Percentiles rank a stretch among this genome's conserved stretches.
Evolutionary conservation across 2,888 invertebrate species (phyloP).

Genomic region (Lasioglossum leucozonium): DNA sequence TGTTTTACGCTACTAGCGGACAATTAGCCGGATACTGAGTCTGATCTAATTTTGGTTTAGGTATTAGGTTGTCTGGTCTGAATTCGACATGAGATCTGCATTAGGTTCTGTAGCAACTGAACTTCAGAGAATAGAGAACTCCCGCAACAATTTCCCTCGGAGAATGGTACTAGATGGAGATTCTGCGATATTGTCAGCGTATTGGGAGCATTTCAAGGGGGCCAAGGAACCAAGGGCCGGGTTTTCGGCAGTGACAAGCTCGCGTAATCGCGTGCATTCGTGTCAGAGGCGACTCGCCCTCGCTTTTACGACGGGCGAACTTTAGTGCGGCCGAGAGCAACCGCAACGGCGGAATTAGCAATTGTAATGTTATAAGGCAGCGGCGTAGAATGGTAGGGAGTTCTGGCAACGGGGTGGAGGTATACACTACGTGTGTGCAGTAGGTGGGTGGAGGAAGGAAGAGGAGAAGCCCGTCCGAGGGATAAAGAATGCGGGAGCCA

Average conservation of each 20-base stretch:
- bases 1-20: not conserved
- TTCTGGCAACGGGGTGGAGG: constrained; percentile 31
- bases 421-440: not conserved
- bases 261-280: constrained; percentile 62
- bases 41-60: no score
- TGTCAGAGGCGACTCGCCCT: constrained; percentile 75
- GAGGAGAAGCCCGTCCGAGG: constrained; percentile 61
- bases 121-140: no score
- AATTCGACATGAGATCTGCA: no score
- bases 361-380: constrained; percentile 83
- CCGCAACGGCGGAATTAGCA: constrained; percentile 82
- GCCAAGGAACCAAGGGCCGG: constrained; percentile 24
- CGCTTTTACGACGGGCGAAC: constrained; percentile 81
- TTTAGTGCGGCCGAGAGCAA: constrained; percentile 78
- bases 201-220: not conserved
- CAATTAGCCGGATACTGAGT: not conserved
- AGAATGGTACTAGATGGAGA: not conserved
- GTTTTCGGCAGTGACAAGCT: constrained; percentile 61
- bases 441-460: constrained; percentile 44
- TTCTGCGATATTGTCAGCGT: not conserved
- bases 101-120: no score
- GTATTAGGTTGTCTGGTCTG: no score
- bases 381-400: constrained; percentile 57
- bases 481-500: constrained; percentile 75
- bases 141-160: no score